Evolutionary conservation across 2,113 vertebrate genomes (phyloP).

Genomic region (Promerops cafer): DNA sequence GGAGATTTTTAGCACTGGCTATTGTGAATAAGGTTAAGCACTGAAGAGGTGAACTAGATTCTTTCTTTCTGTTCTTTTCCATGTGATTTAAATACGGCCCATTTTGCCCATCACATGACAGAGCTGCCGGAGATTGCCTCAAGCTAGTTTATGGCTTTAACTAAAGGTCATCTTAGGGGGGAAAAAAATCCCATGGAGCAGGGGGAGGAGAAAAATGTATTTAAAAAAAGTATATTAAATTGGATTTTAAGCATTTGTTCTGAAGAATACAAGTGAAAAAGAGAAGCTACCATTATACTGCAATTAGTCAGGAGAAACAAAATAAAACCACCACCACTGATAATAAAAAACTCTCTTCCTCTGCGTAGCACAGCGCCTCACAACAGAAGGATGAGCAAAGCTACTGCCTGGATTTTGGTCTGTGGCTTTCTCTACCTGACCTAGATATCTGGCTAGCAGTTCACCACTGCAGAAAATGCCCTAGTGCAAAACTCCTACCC

Average conservation of each 20-base stretch:
- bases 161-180: neutral
- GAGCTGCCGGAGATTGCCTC: slow-evolving; percentile 11
- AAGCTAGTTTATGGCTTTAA: neutral
- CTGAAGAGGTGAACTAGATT: neutral
- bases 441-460: slow-evolving; percentile 30
- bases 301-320: neutral
- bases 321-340: neutral
- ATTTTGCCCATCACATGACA: neutral
- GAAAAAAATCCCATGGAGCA: neutral
- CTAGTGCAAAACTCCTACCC: neutral
- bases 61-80: neutral
- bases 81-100: slow-evolving; percentile 22
- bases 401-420: neutral
- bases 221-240: neutral
- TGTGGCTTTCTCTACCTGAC: neutral
- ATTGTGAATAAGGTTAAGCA: neutral
- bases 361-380: neutral
- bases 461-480: neutral
- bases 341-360: neutral
- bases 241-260: neutral
- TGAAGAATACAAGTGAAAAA: neutral
- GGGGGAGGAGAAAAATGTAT: neutral
- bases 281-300: neutral
- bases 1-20: neutral
- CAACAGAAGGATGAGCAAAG: neutral